Evolutionary conservation across 2,113 vertebrate species (phyloP), one percentile per base, ranked within the genome.

Genomic region (Campylomormyrus numenius): DNA sequence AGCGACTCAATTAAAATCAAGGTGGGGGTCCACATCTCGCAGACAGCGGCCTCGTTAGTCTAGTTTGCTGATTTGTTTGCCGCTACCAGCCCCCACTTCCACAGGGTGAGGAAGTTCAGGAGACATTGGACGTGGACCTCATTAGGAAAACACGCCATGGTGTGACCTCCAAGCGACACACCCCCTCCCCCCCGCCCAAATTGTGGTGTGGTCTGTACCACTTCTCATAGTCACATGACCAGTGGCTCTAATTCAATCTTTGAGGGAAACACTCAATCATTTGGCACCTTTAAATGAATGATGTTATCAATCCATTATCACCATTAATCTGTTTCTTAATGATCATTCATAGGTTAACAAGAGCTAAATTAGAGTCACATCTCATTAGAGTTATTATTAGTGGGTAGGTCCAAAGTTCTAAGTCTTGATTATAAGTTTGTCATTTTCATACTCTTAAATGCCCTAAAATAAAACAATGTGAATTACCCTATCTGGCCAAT

Each of bases 1-100:
- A 66, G 52, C 39, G 9, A 17, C 87, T 88, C 56, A 88, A 88
- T 88, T 62, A 88, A 88, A 66, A 88, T 58, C 87, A 88, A 58
- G 87, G 87, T 19, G 35, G 52, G 39, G 56, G 50, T 53, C 50
- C 85, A 39, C 50, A 13, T n/a, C 85, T 53, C 13, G 31, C 85
- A 21, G 85, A 52, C 5, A 87, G 15, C 31, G 11, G 48, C 85
- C 49, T 52, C 49, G 85, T 52, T 56, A 35, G 49, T 87, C 85
- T 35, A 15, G 35, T 87, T 52, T 49, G 5, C 48, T 35, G 85
- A 87, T 56, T 87, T 87, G 85, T 87, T 87, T 53, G 2, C 85
- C 7, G 2, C 85, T 21, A 39, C 85, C 31, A 56, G 85, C 27
- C n/a, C 27, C 31, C 48, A 7, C 7, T 87, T 56, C 85, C 50